These are phyloP conservation scores for Petrocephalus schoutedeni DNA, from an alignment of 2,797 vertebrate species.

Conservation along the genomic window DNA sequence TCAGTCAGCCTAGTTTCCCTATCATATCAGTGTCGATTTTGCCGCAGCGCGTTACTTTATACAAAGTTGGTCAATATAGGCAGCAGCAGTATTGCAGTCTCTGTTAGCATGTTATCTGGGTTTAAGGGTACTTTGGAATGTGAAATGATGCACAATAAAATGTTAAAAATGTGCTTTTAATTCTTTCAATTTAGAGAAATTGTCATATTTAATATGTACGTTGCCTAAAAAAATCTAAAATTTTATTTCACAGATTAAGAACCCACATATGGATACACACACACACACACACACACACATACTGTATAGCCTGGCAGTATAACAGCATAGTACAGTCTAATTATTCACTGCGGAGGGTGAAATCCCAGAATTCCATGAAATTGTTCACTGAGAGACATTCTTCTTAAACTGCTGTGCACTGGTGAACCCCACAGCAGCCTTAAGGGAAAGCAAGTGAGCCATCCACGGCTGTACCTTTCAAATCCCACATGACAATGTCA, in stretches of 20 bases:
- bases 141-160: not conserved
- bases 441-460: not conserved
- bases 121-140: not conserved
- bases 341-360: not conserved
- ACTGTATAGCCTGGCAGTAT: not conserved
- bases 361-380: not conserved
- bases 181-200: not conserved
- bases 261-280: not conserved
- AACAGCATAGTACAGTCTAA: not conserved
- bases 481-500: not conserved
- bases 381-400: not conserved
- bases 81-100: no score
- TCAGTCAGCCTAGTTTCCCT: not conserved
- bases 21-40: not conserved
- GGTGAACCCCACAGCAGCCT: not conserved
- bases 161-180: not conserved
- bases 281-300: not conserved
- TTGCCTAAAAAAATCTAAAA: not conserved
- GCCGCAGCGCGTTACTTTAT: not conserved
- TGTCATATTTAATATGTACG: not conserved
- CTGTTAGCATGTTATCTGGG: not conserved
- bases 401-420: not conserved
- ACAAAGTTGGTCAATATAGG: not conserved
- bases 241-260: not conserved
- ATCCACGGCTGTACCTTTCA: not conserved